phyloP scores from a whole-genome alignment of 1,140 invertebrate genomes.

The Drosophila carrolli region DNA sequence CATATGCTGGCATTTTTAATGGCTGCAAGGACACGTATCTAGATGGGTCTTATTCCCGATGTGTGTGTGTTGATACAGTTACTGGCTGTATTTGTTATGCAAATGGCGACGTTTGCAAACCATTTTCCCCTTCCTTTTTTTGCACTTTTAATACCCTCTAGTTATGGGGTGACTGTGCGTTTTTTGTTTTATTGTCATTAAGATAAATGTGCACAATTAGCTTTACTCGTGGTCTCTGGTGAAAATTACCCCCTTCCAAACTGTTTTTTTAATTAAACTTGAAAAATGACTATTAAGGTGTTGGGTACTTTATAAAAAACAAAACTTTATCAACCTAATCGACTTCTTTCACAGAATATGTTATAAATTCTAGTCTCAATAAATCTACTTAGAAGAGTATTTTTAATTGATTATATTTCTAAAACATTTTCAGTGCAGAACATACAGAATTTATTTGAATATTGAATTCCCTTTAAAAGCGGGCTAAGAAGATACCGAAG shows the following conservation, averaged over 20 bases:
- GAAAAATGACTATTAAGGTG: background rate
- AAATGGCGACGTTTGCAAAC: slow-evolving; percentile 73
- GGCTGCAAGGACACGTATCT: slow-evolving; percentile 69
- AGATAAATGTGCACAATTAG: slow-evolving; percentile 8
- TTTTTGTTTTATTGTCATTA: slow-evolving; percentile 2
- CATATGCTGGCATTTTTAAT: slow-evolving; percentile 77
- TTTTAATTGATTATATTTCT: too few species aligned
- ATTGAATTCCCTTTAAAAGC: too few species aligned
- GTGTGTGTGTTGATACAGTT: slow-evolving; percentile 68
- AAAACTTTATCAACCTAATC: background rate
- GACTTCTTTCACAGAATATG: too few species aligned
- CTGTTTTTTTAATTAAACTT: background rate
- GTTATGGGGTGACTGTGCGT: background rate
- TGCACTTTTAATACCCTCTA: slow-evolving; percentile 32
- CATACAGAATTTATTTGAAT: too few species aligned
- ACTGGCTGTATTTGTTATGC: slow-evolving; percentile 80
- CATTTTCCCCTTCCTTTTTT: slow-evolving; percentile 21
- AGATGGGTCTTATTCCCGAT: slow-evolving; percentile 14
- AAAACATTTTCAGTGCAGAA: too few species aligned
- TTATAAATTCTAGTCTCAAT: too few species aligned
- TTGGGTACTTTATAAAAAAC: background rate
- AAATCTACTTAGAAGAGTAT: too few species aligned
- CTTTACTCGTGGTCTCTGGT: too few species aligned
- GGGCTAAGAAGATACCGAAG: too few species aligned
- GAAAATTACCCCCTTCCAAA: background rate